Evolutionary conservation across 2,797 vertebrate genomes (phyloP).

Genomic region (Sciurus vulgaris): DNA sequence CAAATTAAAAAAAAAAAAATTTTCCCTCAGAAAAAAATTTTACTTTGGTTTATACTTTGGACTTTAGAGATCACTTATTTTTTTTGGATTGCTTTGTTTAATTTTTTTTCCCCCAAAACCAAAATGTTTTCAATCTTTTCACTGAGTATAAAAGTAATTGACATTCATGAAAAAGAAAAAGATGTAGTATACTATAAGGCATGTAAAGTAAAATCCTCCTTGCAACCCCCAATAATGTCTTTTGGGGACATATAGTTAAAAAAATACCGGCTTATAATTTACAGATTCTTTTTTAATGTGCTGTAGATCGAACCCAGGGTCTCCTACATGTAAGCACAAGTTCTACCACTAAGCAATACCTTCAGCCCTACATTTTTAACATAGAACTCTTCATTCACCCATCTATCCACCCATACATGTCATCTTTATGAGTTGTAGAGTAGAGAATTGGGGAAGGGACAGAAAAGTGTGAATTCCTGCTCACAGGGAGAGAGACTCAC

Average conservation of each 20-base stretch:
- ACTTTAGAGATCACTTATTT: not conserved
- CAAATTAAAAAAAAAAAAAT: too few species aligned
- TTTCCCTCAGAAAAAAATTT: conserved; percentile 38
- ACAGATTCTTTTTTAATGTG: not conserved
- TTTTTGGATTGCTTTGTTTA: not conserved
- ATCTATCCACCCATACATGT: not conserved
- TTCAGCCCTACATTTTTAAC: not conserved
- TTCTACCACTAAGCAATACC: not conserved
- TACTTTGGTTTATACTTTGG: not conserved
- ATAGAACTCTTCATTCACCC: accelerated
- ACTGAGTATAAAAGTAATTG: conserved; percentile 42
- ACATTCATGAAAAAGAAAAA: conserved; percentile 12
- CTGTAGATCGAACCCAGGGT: not conserved
- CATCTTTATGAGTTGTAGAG: not conserved
- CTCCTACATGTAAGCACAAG: not conserved
- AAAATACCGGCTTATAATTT: not conserved
- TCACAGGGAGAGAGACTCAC: not conserved
- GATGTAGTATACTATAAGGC: not conserved
- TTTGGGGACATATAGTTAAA: not conserved
- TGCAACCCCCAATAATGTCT: not conserved
- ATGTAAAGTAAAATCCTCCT: not conserved
- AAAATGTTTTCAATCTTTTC: conserved; percentile 37
- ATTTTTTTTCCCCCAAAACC: not conserved
- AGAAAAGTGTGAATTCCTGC: not conserved
- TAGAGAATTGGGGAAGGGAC: not conserved